Evolutionary conservation across 2,113 vertebrate species (phyloP).

Genomic region (Puntigrus tetrazona): DNA sequence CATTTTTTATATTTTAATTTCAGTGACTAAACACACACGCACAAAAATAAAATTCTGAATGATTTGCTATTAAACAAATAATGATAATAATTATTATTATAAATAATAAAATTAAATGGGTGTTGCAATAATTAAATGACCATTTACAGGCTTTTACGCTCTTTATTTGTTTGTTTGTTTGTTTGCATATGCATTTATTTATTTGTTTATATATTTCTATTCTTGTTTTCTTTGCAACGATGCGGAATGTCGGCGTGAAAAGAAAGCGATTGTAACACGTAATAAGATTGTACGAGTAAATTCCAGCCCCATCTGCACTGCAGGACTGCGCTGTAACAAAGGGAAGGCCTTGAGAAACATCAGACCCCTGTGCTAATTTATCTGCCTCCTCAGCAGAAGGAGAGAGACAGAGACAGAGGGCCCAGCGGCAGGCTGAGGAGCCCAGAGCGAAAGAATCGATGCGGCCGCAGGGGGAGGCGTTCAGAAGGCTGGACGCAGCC

Average conservation of each 20-base stretch:
- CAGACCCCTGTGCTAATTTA: conserved; percentile 81
- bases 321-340: conserved; percentile 22
- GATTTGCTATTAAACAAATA: neutral
- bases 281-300: neutral
- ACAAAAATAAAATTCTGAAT: neutral
- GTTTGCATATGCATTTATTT: neutral
- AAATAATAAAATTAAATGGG: too few relatives aligned
- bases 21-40: neutral
- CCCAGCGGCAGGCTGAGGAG: conserved; percentile 82
- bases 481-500: conserved; percentile 79
- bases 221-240: neutral
- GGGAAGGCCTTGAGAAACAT: conserved; percentile 67
- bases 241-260: neutral
- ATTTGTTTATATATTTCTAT: neutral
- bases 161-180: too few relatives aligned
- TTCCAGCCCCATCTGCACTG: conserved; percentile 21
- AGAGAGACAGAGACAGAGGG: conserved; percentile 81
- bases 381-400: conserved; percentile 69
- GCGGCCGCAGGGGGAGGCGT: conserved; percentile 78
- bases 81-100: fast-evolving
- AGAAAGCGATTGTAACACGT: neutral
- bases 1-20: neutral
- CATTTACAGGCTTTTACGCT: neutral
- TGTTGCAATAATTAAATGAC: neutral
- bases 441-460: conserved; percentile 86